phyloP scores from a whole-genome alignment of 1,140 invertebrate species.

The Leptestheria dahalacensis region DNA sequence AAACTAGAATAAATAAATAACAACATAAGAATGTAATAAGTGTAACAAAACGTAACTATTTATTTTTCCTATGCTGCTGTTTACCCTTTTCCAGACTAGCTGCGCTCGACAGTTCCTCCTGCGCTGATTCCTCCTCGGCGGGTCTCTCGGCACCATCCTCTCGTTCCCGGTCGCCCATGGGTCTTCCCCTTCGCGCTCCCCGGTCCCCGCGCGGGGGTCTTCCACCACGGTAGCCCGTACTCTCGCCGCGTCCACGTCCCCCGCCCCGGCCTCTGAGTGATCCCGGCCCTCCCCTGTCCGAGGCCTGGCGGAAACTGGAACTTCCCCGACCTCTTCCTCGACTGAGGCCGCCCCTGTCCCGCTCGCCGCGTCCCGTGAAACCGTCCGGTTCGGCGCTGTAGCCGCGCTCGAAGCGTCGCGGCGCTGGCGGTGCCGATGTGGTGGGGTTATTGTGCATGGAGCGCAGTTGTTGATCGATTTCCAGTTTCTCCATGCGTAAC shows the following conservation, averaged over 20 bases:
- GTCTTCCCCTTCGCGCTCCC: too few relatives aligned
- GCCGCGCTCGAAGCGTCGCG: constrained; percentile 30
- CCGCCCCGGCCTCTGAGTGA: constrained; percentile 12
- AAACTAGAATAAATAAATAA: neutral
- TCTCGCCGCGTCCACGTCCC: constrained; percentile 14
- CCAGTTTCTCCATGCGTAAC: constrained; percentile 80
- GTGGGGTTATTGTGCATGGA: constrained; percentile 51
- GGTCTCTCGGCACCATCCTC: too few relatives aligned
- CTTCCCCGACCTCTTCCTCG: constrained; percentile 15
- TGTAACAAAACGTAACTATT: too few relatives aligned
- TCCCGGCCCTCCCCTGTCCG: constrained; percentile 1
- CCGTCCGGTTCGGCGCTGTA: constrained; percentile 14
- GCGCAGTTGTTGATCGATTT: constrained; percentile 85
- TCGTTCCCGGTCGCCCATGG: too few relatives aligned
- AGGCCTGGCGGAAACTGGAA: constrained; percentile 5
- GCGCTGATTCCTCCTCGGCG: neutral
- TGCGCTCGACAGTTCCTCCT: neutral
- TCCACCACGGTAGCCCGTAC: neutral
- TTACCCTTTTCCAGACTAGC: neutral
- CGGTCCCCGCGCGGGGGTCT: too few relatives aligned
- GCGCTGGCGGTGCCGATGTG: constrained; percentile 32
- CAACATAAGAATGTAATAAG: neutral
- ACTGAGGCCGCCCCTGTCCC: constrained; percentile 6
- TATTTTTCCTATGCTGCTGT: too few relatives aligned
- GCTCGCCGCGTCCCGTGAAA: constrained; percentile 1